phyloP scores from a whole-genome alignment of 2,797 vertebrate species.

The Poecilia wingei region DNA sequence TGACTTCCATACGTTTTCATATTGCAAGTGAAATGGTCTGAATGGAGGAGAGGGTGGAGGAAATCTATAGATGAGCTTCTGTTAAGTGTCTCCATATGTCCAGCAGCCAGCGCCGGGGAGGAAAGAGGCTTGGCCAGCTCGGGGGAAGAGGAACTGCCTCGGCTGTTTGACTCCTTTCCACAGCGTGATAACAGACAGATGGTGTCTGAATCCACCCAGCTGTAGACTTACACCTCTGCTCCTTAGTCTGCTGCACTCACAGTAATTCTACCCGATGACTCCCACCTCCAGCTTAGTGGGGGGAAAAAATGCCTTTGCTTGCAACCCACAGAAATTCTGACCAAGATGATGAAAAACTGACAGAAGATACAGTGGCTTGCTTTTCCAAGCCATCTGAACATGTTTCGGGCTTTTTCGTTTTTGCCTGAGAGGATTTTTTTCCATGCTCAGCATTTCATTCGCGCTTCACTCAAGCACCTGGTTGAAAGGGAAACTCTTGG shows the following conservation, averaged over 20 bases:
- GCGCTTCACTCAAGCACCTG: conserved; percentile 19
- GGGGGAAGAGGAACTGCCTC: conserved; percentile 32
- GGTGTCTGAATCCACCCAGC: conserved; percentile 47
- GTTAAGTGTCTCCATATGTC: conserved; percentile 83
- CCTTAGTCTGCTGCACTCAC: conserved; percentile 41
- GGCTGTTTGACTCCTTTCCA: conserved; percentile 51
- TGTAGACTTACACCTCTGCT: conserved; percentile 53
- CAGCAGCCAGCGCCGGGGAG: conserved; percentile 46
- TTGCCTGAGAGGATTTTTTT: conserved; percentile 53
- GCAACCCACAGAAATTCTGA: conserved; percentile 49
- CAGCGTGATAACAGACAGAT: conserved; percentile 59
- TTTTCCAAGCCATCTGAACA: conserved; percentile 49
- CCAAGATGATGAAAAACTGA: conserved; percentile 24
- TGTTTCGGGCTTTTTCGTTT: conserved; percentile 50
- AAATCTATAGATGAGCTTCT: conserved; percentile 83
- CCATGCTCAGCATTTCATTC: conserved; percentile 46
- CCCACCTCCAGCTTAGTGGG: conserved; percentile 34
- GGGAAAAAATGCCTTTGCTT: conserved; percentile 6
- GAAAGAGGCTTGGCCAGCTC: conserved; percentile 42
- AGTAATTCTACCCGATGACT: conserved; percentile 41
- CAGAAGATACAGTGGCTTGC: conserved; percentile 52
- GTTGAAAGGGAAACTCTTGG: conserved; percentile 27
- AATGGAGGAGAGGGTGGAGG: conserved; percentile 56
- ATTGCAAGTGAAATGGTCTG: conserved; percentile 59
- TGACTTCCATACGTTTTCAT: conserved; percentile 76